Evolutionary conservation across 2,888 invertebrate genomes (phyloP).

Genomic region (Pandemis corylana): DNA sequence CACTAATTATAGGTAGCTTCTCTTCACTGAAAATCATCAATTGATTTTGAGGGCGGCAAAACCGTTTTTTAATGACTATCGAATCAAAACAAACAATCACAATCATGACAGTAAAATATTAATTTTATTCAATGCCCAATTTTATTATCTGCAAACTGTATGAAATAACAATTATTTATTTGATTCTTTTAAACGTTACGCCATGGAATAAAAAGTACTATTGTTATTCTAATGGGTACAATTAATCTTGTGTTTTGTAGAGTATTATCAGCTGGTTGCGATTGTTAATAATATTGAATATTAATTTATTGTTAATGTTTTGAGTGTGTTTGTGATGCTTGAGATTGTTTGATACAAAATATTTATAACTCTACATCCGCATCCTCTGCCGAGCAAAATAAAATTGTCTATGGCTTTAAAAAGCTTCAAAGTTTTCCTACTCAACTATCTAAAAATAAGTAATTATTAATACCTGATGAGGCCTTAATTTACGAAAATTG

Average conservation of each 20-base stretch:
- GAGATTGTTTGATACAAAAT: background rate
- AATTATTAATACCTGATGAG: no score
- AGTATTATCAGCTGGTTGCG: constrained; percentile 54
- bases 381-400: background rate
- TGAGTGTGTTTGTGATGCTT: constrained; percentile 16
- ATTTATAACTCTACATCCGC: background rate
- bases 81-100: constrained; percentile 49
- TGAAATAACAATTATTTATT: constrained; percentile 69
- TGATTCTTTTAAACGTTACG: constrained; percentile 46
- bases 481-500: no score
- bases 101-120: constrained; percentile 56
- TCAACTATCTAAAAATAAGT: no score
- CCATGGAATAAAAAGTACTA: constrained; percentile 47
- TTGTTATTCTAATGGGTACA: constrained; percentile 71
- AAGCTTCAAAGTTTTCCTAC: no score
- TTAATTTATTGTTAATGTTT: constrained; percentile 41
- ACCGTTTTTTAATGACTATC: constrained; percentile 32
- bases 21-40: no score
- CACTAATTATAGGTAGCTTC: no score
- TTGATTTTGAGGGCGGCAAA: background rate
- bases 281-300: constrained; percentile 44
- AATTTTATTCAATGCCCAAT: constrained; percentile 80
- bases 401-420: no score
- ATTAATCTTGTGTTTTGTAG: constrained; percentile 74
- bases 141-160: constrained; percentile 81